Conservation (phyloP, 2,797 vertebrate species). For the Malurus leucopterus region DNA sequence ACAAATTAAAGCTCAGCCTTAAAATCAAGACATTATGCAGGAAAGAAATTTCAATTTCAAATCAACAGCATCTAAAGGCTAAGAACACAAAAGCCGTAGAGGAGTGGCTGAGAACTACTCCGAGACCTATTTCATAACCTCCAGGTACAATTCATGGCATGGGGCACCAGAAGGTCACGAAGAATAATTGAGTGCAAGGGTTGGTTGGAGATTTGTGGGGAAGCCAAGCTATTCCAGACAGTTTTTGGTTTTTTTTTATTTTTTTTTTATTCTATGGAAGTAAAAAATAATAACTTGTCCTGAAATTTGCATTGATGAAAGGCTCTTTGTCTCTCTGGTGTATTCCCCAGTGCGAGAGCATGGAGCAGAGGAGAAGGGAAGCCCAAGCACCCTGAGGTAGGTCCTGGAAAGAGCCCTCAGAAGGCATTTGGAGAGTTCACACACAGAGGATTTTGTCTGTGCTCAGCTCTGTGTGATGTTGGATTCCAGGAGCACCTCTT, state of each 20-base stretch:
- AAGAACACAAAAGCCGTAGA: not conserved
- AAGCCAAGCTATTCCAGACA: not conserved
- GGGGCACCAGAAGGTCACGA: not conserved
- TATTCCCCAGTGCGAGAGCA: not conserved
- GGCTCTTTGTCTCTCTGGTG: not conserved
- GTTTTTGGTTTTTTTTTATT: not conserved
- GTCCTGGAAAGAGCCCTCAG: not conserved
- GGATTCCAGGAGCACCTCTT: not conserved
- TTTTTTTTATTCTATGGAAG: not conserved
- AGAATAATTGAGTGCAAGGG: constrained; percentile 62
- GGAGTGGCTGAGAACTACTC: not conserved
- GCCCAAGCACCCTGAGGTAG: not conserved
- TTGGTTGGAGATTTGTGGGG: constrained; percentile 56
- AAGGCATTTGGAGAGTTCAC: not conserved
- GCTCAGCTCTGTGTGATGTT: not conserved
- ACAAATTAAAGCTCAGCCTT: constrained; percentile 54
- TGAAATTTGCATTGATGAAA: not conserved
- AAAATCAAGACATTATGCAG: constrained; percentile 29
- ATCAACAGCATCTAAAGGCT: constrained; percentile 15
- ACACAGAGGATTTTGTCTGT: accelerated
- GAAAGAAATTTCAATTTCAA: constrained; percentile 52
- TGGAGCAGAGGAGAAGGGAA: not conserved
- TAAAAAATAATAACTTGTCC: not conserved
- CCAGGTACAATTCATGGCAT: constrained; percentile 40
- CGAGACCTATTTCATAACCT: not conserved